A percentile compares a stretch with the other conserved stretches of the same genome.
These are phyloP conservation scores for Lutjanus campechanus DNA, from an alignment of 2,797 vertebrate species.

Conservation along the genomic window DNA sequence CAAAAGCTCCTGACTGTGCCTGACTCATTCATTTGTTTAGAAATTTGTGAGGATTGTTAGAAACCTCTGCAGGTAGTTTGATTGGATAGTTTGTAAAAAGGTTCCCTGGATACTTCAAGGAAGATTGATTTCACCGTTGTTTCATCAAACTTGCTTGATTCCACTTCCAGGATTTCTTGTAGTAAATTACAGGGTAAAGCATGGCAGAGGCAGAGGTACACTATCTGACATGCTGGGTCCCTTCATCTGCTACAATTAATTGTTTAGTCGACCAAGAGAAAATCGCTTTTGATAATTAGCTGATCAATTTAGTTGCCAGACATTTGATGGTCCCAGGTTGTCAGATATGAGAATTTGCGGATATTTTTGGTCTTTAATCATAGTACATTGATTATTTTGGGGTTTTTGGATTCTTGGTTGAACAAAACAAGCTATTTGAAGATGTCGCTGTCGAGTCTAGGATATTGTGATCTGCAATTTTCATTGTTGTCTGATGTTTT, in stretches of 20 bases:
- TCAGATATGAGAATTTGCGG: not conserved
- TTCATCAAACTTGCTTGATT: not conserved
- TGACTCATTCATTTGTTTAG: slow-evolving; percentile 4
- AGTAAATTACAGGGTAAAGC: not conserved
- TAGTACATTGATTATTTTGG: not conserved
- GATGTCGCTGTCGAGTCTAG: not conserved
- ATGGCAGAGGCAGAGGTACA: not conserved
- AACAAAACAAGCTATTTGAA: not conserved
- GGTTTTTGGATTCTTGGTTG: not conserved
- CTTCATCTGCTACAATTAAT: not conserved
- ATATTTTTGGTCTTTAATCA: not conserved
- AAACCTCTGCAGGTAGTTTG: not conserved
- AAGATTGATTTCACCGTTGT: not conserved
- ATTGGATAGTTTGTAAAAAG: not conserved
- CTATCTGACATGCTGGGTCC: too few relatives aligned
- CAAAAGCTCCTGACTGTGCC: slow-evolving; percentile 2
- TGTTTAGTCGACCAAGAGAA: not conserved
- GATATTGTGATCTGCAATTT: not conserved
- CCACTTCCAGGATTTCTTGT: not conserved
- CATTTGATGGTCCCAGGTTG: not conserved
- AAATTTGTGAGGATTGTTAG: not conserved
- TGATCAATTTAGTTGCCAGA: not conserved
- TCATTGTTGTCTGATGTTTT: not conserved
- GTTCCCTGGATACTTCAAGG: not conserved
- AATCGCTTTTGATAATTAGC: not conserved